Conservation (phyloP, 2,113 vertebrate species). For the Etia nguti region DNA sequence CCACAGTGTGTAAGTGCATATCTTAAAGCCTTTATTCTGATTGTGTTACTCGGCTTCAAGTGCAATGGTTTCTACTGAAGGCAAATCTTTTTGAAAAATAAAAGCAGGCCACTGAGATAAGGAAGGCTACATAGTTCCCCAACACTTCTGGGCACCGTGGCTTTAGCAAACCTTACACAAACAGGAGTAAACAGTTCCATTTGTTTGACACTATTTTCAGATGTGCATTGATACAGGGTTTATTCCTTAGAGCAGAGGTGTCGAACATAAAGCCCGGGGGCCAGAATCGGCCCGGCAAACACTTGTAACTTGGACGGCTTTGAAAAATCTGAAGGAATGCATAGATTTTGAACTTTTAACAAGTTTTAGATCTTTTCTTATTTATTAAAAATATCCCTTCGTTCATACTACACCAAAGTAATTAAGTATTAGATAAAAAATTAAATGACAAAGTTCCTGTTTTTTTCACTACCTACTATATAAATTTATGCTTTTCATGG, state of each 20-base stretch:
- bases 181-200: background rate
- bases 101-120: background rate
- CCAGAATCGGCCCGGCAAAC: background rate
- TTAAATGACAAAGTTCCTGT: background rate
- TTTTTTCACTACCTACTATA: background rate
- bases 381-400: background rate
- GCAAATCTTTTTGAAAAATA: background rate
- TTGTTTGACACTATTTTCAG: background rate
- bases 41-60: background rate
- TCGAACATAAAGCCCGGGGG: background rate
- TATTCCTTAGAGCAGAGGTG: background rate
- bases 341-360: background rate
- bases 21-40: background rate
- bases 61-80: background rate
- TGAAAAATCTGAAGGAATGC: background rate
- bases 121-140: background rate
- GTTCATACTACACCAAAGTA: background rate
- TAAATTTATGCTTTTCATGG: background rate
- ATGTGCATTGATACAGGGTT: background rate
- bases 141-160: background rate
- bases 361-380: background rate
- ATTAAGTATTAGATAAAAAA: background rate
- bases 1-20: background rate
- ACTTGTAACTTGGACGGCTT: background rate
- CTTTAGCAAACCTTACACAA: background rate